Conservation (phyloP, 1,140 invertebrate genomes). For the Diuraphis noxia region DNA sequence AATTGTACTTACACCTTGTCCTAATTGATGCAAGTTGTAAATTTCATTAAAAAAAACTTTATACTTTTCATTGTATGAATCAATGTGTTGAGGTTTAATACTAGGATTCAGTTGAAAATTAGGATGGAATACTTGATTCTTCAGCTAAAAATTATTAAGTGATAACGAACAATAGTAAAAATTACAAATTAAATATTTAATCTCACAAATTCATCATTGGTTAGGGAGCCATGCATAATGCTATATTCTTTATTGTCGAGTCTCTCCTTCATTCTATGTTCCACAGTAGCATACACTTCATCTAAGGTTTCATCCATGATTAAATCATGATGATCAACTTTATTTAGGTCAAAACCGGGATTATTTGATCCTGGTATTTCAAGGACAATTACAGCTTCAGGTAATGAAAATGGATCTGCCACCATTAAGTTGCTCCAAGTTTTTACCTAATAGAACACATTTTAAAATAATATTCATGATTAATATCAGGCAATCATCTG, state of each 20-base stretch:
- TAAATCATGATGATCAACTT: constrained; percentile 18
- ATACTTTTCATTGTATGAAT: not conserved
- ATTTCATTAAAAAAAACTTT: constrained; percentile 11
- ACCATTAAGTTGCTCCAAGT: constrained; percentile 20
- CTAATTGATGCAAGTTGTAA: not conserved
- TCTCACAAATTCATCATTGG: constrained; percentile 36
- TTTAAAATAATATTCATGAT: not conserved
- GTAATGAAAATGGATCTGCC: not conserved
- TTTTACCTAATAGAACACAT: not conserved
- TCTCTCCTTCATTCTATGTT: not conserved
- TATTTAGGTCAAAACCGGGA: not conserved
- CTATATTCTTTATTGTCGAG: not conserved
- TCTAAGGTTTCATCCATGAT: constrained; percentile 20
- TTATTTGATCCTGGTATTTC: constrained; percentile 1
- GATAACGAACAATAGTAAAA: not conserved
- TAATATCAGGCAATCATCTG: too few species aligned
- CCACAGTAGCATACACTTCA: not conserved
- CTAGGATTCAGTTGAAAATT: constrained; percentile 10
- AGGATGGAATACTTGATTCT: constrained; percentile 18
- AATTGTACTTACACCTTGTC: constrained; percentile 12
- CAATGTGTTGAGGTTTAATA: not conserved
- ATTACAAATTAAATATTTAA: not conserved
- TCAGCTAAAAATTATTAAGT: not conserved
- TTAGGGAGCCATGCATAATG: not conserved
- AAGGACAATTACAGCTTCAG: constrained; percentile 33